phyloP scores from a whole-genome alignment of 2,797 vertebrate genomes.

The Pangasius mekongensis region DNA sequence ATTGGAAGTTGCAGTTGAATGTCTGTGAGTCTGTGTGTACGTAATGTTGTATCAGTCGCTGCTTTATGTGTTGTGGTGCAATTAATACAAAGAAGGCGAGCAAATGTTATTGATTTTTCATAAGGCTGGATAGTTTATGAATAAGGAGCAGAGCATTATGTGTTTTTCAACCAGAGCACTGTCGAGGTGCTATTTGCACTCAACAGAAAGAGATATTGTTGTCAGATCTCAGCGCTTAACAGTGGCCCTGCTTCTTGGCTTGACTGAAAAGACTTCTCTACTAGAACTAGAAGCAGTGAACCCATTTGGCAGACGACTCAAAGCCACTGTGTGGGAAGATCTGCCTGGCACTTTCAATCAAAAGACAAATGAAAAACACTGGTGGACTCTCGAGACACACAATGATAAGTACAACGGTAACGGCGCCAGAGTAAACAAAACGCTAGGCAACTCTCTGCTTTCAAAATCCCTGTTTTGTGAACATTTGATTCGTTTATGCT shows the following conservation, averaged over 20 bases:
- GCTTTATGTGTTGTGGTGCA: not conserved
- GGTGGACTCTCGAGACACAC: constrained; percentile 34
- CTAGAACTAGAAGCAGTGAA: constrained; percentile 31
- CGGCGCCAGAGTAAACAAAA: constrained; percentile 38
- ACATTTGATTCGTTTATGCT: constrained; percentile 29
- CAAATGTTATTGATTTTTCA: constrained; percentile 23
- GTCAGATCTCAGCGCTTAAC: constrained; percentile 24
- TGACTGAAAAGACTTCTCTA: constrained; percentile 16
- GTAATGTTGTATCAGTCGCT: not conserved
- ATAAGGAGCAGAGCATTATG: constrained; percentile 18
- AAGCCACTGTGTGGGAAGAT: constrained; percentile 42
- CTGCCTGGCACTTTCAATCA: constrained; percentile 36
- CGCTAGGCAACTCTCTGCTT: constrained; percentile 28
- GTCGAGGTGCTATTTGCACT: constrained; percentile 19
- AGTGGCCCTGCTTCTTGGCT: constrained; percentile 32
- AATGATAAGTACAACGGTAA: constrained; percentile 42
- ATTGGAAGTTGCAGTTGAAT: not conserved
- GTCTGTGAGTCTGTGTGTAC: not conserved
- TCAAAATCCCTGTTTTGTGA: constrained; percentile 13
- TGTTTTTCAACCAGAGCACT: constrained; percentile 36
- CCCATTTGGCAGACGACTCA: constrained; percentile 44
- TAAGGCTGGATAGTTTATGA: constrained; percentile 44
- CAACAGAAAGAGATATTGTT: constrained; percentile 28
- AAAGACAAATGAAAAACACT: constrained; percentile 41
- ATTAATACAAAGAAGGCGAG: not conserved